phyloP scores from a whole-genome alignment of 1,140 invertebrate species.

The Saccostrea echinata region DNA sequence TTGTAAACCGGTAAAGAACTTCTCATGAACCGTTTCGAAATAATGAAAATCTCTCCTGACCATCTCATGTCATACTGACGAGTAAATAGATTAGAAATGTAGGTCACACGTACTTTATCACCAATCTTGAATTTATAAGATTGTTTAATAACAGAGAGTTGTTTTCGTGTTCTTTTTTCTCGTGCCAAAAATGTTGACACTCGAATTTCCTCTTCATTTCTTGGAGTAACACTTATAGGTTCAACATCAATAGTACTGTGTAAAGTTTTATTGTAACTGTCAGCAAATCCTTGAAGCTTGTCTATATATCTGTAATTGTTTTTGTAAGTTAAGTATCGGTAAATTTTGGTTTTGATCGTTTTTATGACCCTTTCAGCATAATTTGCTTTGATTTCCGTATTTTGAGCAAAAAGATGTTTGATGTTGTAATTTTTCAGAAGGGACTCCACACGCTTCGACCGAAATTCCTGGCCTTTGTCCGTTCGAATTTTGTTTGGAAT shows the following conservation, averaged over 20 bases:
- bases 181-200: neutral
- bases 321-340: too few species aligned
- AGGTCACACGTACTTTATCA: conserved; percentile 39
- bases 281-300: too few species aligned
- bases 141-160: neutral
- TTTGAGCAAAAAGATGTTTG: conserved; percentile 38
- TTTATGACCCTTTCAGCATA: too few species aligned
- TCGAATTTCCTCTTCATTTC: conserved; percentile 7
- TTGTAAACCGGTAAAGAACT: conserved; percentile 25
- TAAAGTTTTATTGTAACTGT: conserved; percentile 47
- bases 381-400: conserved; percentile 44
- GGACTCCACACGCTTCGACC: neutral
- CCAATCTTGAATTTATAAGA: conserved; percentile 38
- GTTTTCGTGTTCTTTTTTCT: neutral
- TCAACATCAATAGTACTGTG: conserved; percentile 20
- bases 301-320: too few species aligned
- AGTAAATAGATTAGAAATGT: conserved; percentile 26
- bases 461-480: conserved; percentile 30
- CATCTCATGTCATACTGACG: conserved; percentile 44
- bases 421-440: neutral
- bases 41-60: conserved; percentile 48
- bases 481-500: conserved; percentile 3
- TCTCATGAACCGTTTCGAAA: conserved; percentile 13
- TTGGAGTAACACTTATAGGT: conserved; percentile 26
- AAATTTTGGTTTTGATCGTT: too few species aligned